Percentiles rank a stretch among this genome's conserved stretches.
These are phyloP conservation scores for Sebastolobus alascanus DNA, from an alignment of 2,797 vertebrate genomes.

Conservation along the genomic window DNA sequence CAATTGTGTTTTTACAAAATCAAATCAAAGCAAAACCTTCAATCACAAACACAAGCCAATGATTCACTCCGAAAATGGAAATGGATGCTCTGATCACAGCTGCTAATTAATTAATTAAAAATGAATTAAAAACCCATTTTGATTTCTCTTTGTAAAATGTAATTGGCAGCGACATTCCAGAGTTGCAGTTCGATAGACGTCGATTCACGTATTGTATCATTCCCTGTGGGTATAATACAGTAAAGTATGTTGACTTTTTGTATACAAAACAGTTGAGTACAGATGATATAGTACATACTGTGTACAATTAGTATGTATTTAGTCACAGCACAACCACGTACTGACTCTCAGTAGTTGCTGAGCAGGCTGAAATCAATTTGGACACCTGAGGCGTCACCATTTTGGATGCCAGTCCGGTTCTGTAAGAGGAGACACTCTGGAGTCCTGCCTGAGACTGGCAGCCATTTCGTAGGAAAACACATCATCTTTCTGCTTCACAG, in stretches of 20 bases:
- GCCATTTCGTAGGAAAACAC: constrained; percentile 72
- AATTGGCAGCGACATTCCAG: neutral
- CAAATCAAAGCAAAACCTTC: neutral
- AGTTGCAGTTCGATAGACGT: neutral
- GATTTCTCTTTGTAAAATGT: neutral
- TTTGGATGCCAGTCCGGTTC: constrained; percentile 57
- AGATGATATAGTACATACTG: neutral
- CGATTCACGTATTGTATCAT: neutral
- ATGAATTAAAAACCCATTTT: neutral
- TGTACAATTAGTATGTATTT: neutral
- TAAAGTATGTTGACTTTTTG: neutral
- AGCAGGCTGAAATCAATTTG: neutral
- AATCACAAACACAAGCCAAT: neutral
- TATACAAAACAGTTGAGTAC: neutral
- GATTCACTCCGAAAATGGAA: neutral
- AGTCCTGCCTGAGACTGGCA: constrained; percentile 47
- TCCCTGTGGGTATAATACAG: neutral
- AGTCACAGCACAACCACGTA: neutral
- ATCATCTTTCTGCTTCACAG: constrained; percentile 63
- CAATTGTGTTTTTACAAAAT: neutral
- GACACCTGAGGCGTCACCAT: constrained; percentile 43
- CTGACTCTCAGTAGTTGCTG: neutral
- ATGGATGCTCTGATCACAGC: neutral
- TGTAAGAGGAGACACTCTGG: constrained; percentile 46
- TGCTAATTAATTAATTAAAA: neutral